Evolutionary conservation across 2,113 vertebrate genomes (phyloP).

Genomic region (Agapornis roseicollis): DNA sequence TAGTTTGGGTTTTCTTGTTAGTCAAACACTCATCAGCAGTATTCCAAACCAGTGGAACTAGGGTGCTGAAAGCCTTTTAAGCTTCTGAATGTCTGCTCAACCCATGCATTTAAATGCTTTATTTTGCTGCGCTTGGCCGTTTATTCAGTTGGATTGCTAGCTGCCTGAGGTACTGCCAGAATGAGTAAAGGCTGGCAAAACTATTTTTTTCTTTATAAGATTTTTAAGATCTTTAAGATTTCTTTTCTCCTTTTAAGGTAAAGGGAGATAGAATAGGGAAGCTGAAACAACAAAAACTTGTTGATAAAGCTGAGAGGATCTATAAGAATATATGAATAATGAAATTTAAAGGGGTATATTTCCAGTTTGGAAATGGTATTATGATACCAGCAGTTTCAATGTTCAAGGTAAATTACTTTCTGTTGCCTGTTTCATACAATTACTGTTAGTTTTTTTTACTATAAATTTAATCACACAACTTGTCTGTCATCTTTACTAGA

Average conservation of each 20-base stretch:
- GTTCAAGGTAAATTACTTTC: neutral
- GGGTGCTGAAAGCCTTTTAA: neutral
- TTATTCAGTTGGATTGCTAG: neutral
- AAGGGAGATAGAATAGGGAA: neutral
- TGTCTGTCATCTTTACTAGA: neutral
- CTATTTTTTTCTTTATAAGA: too few species aligned
- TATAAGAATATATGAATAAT: neutral
- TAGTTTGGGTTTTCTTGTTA: neutral
- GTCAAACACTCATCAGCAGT: neutral
- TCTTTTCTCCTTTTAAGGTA: neutral
- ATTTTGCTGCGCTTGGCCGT: neutral
- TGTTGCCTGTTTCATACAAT: neutral
- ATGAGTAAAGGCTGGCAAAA: neutral
- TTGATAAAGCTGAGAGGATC: neutral
- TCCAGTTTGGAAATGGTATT: neutral
- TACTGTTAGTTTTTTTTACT: neutral
- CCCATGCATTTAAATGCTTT: neutral
- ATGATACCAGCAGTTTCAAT: neutral
- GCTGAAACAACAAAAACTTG: neutral
- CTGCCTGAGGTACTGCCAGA: neutral
- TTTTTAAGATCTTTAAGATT: too few species aligned
- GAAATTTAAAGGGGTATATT: neutral
- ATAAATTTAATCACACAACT: neutral
- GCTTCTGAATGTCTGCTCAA: neutral
- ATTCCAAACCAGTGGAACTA: neutral